These are phyloP conservation scores for Acanthosepion lycidas DNA, from an alignment of 2,888 invertebrate species.

Conservation along the genomic window DNA sequence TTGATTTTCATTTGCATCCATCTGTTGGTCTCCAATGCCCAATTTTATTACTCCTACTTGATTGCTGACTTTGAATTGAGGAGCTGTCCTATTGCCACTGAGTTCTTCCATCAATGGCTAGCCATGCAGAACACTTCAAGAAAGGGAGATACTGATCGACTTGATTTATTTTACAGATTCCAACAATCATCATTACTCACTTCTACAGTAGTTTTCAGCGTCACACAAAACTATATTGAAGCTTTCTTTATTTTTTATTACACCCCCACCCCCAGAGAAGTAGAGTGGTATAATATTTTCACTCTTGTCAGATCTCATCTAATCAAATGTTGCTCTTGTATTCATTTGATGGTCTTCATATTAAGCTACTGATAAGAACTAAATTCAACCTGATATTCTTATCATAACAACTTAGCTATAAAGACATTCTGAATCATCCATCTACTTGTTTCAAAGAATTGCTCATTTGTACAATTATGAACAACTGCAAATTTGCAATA, in stretches of 20 bases:
- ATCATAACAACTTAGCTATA: too few species aligned
- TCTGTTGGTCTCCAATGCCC: neutral
- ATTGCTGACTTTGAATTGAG: neutral
- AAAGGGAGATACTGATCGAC: neutral
- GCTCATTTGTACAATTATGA: neutral
- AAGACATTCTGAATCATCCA: too few species aligned
- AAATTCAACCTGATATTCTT: too few species aligned
- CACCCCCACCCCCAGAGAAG: too few species aligned
- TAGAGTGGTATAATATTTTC: too few species aligned
- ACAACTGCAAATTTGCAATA: neutral
- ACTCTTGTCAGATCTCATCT: neutral
- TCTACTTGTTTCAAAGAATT: neutral
- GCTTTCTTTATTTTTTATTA: too few species aligned
- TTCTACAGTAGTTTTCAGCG: neutral
- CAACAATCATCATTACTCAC: neutral
- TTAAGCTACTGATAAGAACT: neutral
- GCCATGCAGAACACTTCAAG: neutral
- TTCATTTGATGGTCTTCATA: neutral
- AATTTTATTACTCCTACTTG: slow-evolving; percentile 1
- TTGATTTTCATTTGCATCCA: neutral
- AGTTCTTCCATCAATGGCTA: neutral
- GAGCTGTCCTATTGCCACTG: neutral
- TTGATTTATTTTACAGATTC: neutral
- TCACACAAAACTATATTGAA: neutral
- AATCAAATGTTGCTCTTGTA: neutral